Evolutionary conservation across 2,113 vertebrate species (phyloP), one percentile per base, ranked within the genome.

Genomic region (Chaenogobius annularis): DNA sequence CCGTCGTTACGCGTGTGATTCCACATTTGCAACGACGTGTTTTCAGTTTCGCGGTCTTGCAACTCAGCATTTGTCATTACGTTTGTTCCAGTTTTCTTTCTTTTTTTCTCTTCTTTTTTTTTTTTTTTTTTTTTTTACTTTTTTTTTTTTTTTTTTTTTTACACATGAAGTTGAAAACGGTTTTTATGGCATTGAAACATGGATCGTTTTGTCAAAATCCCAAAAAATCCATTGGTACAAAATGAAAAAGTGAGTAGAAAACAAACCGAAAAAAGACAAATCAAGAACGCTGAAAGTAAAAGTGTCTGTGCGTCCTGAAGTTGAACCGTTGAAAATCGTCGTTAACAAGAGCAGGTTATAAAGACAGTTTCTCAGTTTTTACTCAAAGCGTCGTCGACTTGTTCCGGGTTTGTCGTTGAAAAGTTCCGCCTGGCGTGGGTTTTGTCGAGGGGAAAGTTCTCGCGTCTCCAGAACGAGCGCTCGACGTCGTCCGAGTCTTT

Each of bases 1-100:
- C 71, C 72, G 83, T 70, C 58, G 75, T 80, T 71, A 65, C 80
- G 62, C 68, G 56, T 70, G 71, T 23, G 23, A 70, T 66, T 13
- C 64, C 78, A 5, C 71, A 64, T 79, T 74, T 10, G 72, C 78
- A 66, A 77, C 65, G 66, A 31, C 20, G 23, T 81, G 73, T 81
- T 77, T 81, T 88, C 90, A 87, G 84, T 86, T 87, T 85, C 35
- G 84, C 84, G 84, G 85, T 89, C 82, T 78, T 23, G 78, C 82
- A 68, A 64, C 83, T n/a, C 81, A 84, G 82, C 80, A 82, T 87
- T 7, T 13, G 43, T 77, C 63, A 0, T 50, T 50, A 50, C 62
- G n/a, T 67, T 82, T 62, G 78, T 83, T 85, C 61, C 86, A 83
- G 81, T 85, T 22, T 22, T 40, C 37, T 3, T 40, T 5, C 6